phyloP scores from a whole-genome alignment of 2,797 vertebrate genomes.

The Gymnopithys bicolor region DNA sequence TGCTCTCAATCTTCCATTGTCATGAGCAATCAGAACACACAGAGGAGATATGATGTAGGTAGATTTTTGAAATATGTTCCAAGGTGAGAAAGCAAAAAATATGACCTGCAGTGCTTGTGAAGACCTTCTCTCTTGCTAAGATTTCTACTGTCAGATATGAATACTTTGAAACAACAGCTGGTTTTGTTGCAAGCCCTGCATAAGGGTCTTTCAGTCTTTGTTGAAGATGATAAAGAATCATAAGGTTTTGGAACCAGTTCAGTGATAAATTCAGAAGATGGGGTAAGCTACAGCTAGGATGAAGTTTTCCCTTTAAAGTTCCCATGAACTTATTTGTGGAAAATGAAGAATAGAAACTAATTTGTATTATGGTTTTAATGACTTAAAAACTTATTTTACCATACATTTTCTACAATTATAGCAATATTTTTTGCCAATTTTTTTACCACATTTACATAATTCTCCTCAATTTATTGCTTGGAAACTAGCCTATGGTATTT shows the following conservation, averaged over 20 bases:
- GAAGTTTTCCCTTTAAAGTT: not conserved
- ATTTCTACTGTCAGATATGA: not conserved
- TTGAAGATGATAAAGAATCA: not conserved
- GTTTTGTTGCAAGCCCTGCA: not conserved
- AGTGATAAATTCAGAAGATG: not conserved
- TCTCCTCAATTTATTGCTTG: slow-evolving; percentile 67
- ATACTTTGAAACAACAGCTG: not conserved
- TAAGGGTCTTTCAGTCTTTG: not conserved
- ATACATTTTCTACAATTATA: not conserved
- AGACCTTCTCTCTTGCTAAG: not conserved
- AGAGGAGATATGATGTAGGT: not conserved
- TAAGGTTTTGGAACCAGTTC: not conserved
- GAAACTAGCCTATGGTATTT: slow-evolving; percentile 52
- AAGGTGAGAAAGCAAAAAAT: not conserved
- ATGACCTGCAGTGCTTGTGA: not conserved
- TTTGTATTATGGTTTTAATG: not conserved
- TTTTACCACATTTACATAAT: slow-evolving; percentile 49
- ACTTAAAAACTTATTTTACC: not conserved
- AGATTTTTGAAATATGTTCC: not conserved
- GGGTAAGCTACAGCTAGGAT: not conserved
- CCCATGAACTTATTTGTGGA: not conserved
- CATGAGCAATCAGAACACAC: not conserved
- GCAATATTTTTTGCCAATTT: slow-evolving; percentile 62
- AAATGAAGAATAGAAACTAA: not conserved
- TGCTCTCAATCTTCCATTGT: not conserved